Conservation (phyloP, 92 coral and sea anemone species). For the Micromussa lordhowensis region DNA sequence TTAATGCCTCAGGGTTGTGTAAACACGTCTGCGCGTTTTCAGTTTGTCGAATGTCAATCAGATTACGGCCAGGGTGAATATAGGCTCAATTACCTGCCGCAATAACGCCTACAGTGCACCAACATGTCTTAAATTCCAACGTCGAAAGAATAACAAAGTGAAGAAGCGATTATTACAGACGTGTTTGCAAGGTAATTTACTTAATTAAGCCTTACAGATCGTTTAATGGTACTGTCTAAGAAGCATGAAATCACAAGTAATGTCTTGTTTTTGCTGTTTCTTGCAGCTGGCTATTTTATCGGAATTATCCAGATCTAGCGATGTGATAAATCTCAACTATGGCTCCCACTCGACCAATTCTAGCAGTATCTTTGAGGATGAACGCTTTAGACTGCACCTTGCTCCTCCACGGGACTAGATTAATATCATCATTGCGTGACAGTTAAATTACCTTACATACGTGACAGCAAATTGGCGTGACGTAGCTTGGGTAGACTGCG, state of each 20-base stretch:
- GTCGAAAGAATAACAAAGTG: no score
- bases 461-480: background rate
- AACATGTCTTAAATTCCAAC: no score
- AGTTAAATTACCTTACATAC: background rate
- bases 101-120: no score
- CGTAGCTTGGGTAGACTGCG: no score
- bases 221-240: background rate
- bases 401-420: conserved; percentile 47
- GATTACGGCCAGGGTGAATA: no score
- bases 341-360: conserved; percentile 55
- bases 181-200: no score
- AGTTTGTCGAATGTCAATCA: no score
- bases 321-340: conserved; percentile 65
- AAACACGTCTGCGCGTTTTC: no score
- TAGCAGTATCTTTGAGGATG: conserved; percentile 73
- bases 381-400: conserved; percentile 53
- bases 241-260: background rate
- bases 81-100: no score
- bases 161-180: no score
- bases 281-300: conserved; percentile 80
- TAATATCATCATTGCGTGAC: background rate
- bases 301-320: conserved; percentile 81
- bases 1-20: no score
- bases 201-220: no score
- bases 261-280: background rate